Base-by-base conservation (phyloP, 2,113 vertebrate species). In the Vireo altiloquus region DNA sequence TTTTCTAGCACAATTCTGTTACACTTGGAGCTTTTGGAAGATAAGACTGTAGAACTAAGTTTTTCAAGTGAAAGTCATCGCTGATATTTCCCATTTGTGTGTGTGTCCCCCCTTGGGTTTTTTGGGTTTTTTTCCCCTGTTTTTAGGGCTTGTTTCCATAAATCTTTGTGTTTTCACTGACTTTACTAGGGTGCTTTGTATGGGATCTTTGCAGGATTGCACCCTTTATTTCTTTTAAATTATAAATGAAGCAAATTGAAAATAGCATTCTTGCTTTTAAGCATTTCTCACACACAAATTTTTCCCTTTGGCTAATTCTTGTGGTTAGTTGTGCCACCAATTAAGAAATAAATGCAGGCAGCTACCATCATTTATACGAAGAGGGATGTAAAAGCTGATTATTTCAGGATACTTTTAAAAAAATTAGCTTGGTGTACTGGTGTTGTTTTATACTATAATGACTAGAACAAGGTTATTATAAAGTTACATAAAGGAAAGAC, bases 171-270 rank as follows among this genome's bases (percentile, higher is more conserved):
- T 72, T 93, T 88, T 16, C 9, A 12, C 68, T 80, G 84, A 31
- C 50, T 95, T 80, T 5, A 3, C 39, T 63, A 44, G 33, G 17
- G 22, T 66, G 47, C 28, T 79, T 65, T 70, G 59, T 35, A 53
- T 70, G 66, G 66, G 30, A 88, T 74, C 75, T 65, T 69, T 64
- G 33, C 39, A 56, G 75, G 91, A 72, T 47, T 80, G 21, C 9
- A 59, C 42, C 13, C 42, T 90, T 80, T 85, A 30, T 72, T 39
- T n/a, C 27, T 92, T 37, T 78, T 97, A 87, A 94, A 96, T 97
- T 93, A 96, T 93, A 93, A 60, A 96, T 88, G 68, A 95, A 77
- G 52, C 17, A 77, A 77, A 92, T 66, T 81, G 92, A 90, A 95
- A 93, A 86, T 77, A 94, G 23, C 39, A 15, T 74, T 91, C 37